These are phyloP conservation scores for Glyptemys insculpta DNA, from an alignment of 2,797 vertebrate genomes.

Conservation along the genomic window DNA sequence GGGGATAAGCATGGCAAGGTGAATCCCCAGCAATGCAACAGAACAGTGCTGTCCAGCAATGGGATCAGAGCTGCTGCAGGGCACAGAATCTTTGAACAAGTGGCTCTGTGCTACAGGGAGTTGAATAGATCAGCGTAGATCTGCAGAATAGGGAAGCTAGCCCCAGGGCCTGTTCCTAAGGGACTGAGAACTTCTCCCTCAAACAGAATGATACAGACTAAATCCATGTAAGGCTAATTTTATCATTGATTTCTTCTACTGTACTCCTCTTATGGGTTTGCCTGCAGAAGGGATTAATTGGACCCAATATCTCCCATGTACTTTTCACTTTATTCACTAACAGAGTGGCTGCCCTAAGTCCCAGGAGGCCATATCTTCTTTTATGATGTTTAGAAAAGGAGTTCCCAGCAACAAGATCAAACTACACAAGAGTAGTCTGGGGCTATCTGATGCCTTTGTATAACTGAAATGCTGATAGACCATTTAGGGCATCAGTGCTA, in stretches of 20 bases:
- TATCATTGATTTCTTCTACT: not conserved
- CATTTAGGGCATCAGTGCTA: not conserved
- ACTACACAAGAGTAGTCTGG: too few relatives aligned
- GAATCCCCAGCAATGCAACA: not conserved
- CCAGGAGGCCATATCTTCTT: not conserved
- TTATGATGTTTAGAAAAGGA: not conserved
- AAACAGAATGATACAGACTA: not conserved
- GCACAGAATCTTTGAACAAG: not conserved
- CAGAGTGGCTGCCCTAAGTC: not conserved
- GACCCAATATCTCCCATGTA: not conserved
- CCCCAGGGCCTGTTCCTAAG: not conserved
- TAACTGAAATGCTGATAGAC: not conserved
- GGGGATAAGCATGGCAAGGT: not conserved
- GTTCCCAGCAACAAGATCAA: not conserved
- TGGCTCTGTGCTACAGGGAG: not conserved
- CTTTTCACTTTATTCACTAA: not conserved
- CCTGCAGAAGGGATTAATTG: not conserved
- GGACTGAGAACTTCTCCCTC: not conserved
- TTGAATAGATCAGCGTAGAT: not conserved
- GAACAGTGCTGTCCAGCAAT: not conserved
- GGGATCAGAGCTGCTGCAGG: not conserved
- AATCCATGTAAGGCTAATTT: not conserved
- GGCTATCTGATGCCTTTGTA: not conserved
- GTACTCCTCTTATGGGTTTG: not conserved
- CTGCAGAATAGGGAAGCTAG: not conserved